These are phyloP conservation scores for Rhynchonycteris naso DNA, from an alignment of 2,797 vertebrate species.

Conservation along the genomic window DNA sequence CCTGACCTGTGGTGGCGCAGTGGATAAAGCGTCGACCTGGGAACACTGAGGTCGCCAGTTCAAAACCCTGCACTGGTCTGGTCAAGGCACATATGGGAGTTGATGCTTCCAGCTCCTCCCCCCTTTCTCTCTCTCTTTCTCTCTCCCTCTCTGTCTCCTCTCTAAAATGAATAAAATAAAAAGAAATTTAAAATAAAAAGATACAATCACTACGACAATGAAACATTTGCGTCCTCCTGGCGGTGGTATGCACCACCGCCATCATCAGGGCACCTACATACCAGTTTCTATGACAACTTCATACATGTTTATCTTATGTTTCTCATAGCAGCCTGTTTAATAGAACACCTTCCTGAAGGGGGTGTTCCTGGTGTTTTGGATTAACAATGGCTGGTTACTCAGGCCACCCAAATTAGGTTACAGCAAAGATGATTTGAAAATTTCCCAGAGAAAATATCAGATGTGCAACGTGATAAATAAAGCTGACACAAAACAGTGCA, in stretches of 20 bases:
- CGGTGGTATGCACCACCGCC: too few species aligned
- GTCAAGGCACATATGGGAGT: too few species aligned
- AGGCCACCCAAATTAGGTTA: neutral
- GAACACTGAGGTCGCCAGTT: too few species aligned
- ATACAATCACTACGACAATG: neutral
- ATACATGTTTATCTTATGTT: neutral
- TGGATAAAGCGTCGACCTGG: too few species aligned
- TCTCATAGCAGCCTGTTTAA: neutral
- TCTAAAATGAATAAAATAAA: too few species aligned
- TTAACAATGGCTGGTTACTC: neutral
- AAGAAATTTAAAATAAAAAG: too few species aligned
- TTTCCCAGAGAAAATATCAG: conserved; percentile 11
- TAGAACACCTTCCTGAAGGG: neutral
- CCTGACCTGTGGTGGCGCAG: too few species aligned
- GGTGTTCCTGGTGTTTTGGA: neutral
- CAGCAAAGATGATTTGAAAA: neutral
- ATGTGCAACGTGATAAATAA: neutral
- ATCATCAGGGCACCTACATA: neutral
- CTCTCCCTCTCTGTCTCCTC: too few species aligned
- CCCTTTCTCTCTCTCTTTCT: too few species aligned
- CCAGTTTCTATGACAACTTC: neutral
- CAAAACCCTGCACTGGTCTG: too few species aligned
- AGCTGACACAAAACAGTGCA: neutral
- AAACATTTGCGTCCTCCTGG: neutral
- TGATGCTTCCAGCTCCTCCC: too few species aligned